Conservation (phyloP, 2,797 vertebrate species). For the Acridotheres tristis region DNA sequence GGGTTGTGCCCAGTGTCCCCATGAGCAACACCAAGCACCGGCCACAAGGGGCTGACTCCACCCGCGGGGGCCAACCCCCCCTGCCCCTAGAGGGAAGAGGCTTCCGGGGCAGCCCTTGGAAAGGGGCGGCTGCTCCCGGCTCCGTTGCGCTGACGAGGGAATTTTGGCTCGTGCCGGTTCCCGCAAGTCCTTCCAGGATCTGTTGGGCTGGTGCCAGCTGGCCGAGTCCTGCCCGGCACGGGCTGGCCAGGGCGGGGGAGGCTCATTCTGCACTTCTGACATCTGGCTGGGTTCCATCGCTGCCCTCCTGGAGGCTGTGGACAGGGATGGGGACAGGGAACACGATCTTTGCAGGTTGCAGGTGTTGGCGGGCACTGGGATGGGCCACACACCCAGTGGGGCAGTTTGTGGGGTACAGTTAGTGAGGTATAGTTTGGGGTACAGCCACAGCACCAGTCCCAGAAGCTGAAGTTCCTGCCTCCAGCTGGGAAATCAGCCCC, state of each 20-base stretch:
- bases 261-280: not conserved
- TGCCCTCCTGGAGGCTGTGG: not conserved
- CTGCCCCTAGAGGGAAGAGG: not conserved
- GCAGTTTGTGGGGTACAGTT: not conserved
- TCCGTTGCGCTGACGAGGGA: not conserved
- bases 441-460: not conserved
- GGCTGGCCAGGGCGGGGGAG: fast-evolving
- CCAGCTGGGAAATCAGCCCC: not conserved
- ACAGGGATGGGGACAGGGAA: not conserved
- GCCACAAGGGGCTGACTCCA: fast-evolving
- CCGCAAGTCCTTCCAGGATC: slow-evolving; percentile 12
- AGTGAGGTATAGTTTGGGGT: not conserved
- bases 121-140: not conserved
- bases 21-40: fast-evolving
- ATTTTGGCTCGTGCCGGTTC: not conserved
- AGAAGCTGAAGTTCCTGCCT: not conserved
- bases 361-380: fast-evolving
- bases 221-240: not conserved
- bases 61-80: fast-evolving
- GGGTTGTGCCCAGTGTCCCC: fast-evolving
- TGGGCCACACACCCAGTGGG: fast-evolving
- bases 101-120: not conserved
- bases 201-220: not conserved
- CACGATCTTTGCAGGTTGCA: fast-evolving
- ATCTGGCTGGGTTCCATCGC: not conserved